Conservation (phyloP, 2,888 invertebrate genomes). For the Acanthococcus lagerstroemiae region DNA sequence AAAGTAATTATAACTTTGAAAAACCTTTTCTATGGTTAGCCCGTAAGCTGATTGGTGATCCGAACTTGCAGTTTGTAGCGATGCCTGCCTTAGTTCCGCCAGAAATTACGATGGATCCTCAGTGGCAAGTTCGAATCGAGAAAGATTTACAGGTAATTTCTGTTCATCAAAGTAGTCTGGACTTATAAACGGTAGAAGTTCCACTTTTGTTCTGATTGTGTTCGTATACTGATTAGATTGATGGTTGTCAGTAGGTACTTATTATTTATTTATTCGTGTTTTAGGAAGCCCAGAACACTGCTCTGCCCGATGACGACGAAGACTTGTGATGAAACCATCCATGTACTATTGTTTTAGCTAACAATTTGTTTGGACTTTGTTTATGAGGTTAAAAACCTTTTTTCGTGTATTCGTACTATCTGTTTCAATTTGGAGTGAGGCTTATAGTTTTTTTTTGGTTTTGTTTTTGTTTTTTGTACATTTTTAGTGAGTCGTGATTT, state of each 20-base stretch:
- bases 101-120: slow-evolving; percentile 97
- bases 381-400: too few relatives aligned
- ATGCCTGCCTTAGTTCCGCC: slow-evolving; percentile 98
- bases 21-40: slow-evolving; percentile 99
- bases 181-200: too few relatives aligned
- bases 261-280: too few relatives aligned
- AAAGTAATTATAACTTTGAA: slow-evolving; percentile 99
- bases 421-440: too few relatives aligned
- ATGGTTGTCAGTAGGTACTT: too few relatives aligned
- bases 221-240: background rate
- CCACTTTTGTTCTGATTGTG: background rate
- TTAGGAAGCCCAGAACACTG: slow-evolving; percentile 86
- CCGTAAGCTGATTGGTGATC: slow-evolving; percentile 94
- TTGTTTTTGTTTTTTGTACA: too few relatives aligned
- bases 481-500: too few relatives aligned
- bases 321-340: slow-evolving; percentile 83
- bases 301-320: slow-evolving; percentile 96
- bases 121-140: slow-evolving; percentile 92
- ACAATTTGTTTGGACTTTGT: too few relatives aligned
- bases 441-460: too few relatives aligned
- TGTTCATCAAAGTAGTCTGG: too few relatives aligned
- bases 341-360: too few relatives aligned
- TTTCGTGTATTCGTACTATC: too few relatives aligned
- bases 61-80: slow-evolving; percentile 96
- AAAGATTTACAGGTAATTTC: slow-evolving; percentile 78